Evolutionary conservation across 2,888 invertebrate genomes (phyloP), one percentile per base, ranked within the genome.

Genomic region (Spatulosminthurus flaviceps): DNA sequence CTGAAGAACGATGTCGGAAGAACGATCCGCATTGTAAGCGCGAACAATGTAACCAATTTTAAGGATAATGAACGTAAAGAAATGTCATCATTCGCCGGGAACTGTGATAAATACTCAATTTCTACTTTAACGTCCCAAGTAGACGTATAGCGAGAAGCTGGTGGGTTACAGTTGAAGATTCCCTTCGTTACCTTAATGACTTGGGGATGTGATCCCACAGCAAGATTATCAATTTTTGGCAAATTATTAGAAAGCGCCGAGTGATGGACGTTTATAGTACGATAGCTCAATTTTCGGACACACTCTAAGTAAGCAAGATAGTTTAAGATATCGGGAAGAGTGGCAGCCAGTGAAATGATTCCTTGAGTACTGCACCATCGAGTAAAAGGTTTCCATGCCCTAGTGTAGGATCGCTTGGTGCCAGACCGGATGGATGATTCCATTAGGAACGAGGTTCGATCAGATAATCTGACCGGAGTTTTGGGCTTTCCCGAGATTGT

Each of bases 401-500:
- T 42, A 9, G 11, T 24, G 43, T 72, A 72, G 42, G 22, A 21
- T 19, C 43, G 42, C 2, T 42, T n/a, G 0, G 72, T 72, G 13
- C 26, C 42, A 9, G 1, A 0, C 24, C 72, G 21, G 24, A 72
- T 72, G 29, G 72, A 42, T 4, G 9, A 11, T 5, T 0, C 0
- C 22, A 72, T 13, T 11, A 72, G 41, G 9, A 7, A 0, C 0
- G n/a, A 9, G 42, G 43, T 19, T 42, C 21, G 1, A 42, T 22
- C 4, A 5, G 72, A 72, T 9, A 72, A 1, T 13, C 7, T 9
- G n/a, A 9, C n/a, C 11, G 21, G 2, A 28, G n/a, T 60, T 34
- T 1, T 0, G 13, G 11, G n/a, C 13, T 41, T 67, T 24, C 80
- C 80, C 4, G 80, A 71, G 19, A 80, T 70, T 51, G 29, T 64